These are phyloP conservation scores for Troilus luridus DNA, from an alignment of 2,888 invertebrate genomes.

Conservation along the genomic window DNA sequence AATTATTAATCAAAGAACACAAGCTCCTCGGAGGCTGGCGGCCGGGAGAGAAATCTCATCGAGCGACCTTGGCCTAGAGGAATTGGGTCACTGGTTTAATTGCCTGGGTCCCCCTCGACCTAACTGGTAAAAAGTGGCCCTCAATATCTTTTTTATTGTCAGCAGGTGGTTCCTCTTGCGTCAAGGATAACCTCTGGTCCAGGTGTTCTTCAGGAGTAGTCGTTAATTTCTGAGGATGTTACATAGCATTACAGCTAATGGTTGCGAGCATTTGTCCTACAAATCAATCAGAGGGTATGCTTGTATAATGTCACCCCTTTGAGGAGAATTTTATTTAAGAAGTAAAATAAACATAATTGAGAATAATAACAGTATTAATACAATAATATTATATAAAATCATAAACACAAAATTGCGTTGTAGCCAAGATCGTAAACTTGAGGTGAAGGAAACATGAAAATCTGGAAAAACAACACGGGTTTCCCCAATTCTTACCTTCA, in stretches of 20 bases:
- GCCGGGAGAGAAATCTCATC: not conserved
- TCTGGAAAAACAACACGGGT: too few relatives aligned
- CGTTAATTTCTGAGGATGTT: not conserved
- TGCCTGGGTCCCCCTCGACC: not conserved
- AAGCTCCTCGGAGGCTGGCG: not conserved
- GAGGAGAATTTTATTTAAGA: not conserved
- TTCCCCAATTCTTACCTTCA: too few relatives aligned
- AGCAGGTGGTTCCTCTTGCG: conserved; percentile 35
- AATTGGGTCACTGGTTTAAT: conserved; percentile 49
- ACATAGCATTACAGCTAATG: not conserved
- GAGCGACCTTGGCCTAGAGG: conserved; percentile 19
- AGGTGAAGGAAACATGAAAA: too few relatives aligned
- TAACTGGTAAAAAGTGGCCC: conserved; percentile 31
- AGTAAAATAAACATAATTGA: too few relatives aligned
- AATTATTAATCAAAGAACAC: not conserved
- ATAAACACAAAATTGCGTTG: too few relatives aligned
- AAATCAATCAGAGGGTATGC: not conserved
- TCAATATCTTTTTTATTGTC: conserved; percentile 25
- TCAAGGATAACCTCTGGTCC: conserved; percentile 33
- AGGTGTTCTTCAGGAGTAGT: not conserved
- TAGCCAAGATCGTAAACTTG: too few relatives aligned
- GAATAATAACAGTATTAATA: too few relatives aligned
- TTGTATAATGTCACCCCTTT: not conserved
- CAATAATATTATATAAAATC: too few relatives aligned
- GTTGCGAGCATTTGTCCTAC: not conserved